These are phyloP conservation scores for Furnarius figulus DNA, from an alignment of 2,113 vertebrate species.

Conservation along the genomic window DNA sequence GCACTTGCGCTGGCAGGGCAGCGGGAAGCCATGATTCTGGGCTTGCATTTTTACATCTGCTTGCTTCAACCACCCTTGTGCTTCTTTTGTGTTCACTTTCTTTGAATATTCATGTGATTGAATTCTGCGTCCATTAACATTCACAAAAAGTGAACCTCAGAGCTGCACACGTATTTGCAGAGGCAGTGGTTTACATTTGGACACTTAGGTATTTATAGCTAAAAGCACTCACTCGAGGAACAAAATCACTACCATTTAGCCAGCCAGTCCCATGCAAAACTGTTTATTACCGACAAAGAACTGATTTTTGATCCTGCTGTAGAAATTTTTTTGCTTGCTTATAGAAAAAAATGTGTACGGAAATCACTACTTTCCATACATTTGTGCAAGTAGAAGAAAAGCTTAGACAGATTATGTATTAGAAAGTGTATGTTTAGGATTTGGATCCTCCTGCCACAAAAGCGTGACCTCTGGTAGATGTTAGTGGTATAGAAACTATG, in stretches of 20 bases:
- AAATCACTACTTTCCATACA: constrained; percentile 1
- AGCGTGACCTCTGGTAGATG: neutral
- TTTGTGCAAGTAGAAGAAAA: neutral
- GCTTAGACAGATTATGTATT: neutral
- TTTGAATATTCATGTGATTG: constrained; percentile 47
- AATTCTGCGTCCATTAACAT: constrained; percentile 41
- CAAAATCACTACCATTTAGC: constrained; percentile 11
- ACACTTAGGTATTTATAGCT: constrained; percentile 49
- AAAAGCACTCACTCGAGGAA: constrained; percentile 20
- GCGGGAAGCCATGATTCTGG: neutral
- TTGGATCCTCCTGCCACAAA: neutral
- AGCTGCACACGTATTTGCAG: constrained; percentile 17
- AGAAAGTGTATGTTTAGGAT: constrained; percentile 14
- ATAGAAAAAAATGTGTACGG: neutral
- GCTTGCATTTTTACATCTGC: neutral
- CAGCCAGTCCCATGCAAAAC: neutral
- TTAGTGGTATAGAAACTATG: neutral
- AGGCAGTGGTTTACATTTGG: constrained; percentile 4
- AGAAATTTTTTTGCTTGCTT: neutral
- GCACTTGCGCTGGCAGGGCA: accelerated
- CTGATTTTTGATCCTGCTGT: neutral
- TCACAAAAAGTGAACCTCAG: constrained; percentile 46
- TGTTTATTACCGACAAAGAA: constrained; percentile 34
- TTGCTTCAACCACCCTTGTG: neutral
- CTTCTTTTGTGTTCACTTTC: constrained; percentile 48